A percentile compares a stretch with the other conserved stretches of the same genome.
Evolutionary conservation across 2,797 vertebrate genomes (phyloP).

Genomic region (Siniperca undulata): DNA sequence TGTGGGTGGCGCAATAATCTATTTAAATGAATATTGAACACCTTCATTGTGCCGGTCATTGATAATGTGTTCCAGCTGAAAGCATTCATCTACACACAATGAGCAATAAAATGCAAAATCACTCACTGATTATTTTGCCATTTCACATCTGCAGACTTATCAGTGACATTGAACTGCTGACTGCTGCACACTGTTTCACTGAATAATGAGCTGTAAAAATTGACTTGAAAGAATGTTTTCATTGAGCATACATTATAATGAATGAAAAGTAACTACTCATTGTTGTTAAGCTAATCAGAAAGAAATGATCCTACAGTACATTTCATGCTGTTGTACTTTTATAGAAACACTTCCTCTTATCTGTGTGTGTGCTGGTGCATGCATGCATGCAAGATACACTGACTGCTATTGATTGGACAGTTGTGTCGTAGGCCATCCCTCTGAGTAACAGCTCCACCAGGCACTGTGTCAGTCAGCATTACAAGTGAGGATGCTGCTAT

Average conservation of each 20-base stretch:
- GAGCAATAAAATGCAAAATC: conserved; percentile 36
- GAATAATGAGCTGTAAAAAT: conserved; percentile 17
- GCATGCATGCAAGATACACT: conserved; percentile 35
- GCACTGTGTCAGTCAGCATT: conserved; percentile 78
- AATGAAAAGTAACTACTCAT: conserved; percentile 1
- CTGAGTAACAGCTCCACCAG: conserved; percentile 69
- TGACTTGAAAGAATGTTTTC: background rate
- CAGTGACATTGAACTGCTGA: conserved; percentile 14
- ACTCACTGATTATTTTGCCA: conserved; percentile 21
- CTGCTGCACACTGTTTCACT: background rate
- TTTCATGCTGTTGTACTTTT: background rate
- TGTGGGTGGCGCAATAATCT: background rate
- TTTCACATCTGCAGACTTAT: conserved; percentile 24
- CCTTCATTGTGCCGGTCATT: conserved; percentile 28
- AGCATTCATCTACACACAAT: conserved; percentile 25
- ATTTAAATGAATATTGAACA: conserved; percentile 26
- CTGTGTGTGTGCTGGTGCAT: conserved; percentile 18
- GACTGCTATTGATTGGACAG: conserved; percentile 64
- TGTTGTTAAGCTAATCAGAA: conserved; percentile 7
- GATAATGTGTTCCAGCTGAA: conserved; percentile 37
- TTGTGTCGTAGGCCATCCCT: conserved; percentile 63
- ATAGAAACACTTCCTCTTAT: background rate
- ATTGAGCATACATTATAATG: background rate
- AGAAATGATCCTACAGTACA: background rate
- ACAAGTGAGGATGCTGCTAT: conserved; percentile 63